phyloP scores from a whole-genome alignment of 2,888 invertebrate genomes.

The Stenichneumon culpator region DNA sequence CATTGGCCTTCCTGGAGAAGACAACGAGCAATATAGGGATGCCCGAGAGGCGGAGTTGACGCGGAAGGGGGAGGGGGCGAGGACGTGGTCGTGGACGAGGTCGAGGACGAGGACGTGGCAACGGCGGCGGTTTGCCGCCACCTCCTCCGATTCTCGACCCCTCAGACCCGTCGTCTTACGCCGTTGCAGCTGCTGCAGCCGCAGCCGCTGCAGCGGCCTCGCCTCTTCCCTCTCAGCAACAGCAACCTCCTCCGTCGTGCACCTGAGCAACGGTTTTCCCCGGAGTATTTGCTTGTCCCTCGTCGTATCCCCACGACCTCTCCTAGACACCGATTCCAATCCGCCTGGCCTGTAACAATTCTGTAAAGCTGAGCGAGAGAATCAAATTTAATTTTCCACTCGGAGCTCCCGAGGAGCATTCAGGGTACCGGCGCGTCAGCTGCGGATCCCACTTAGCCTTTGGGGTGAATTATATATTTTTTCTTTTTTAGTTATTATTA shows the following conservation, averaged over 20 bases:
- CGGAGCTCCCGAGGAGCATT: conserved; percentile 36
- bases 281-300: conserved; percentile 42
- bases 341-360: neutral
- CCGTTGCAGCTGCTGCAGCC: conserved; percentile 80
- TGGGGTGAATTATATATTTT: conserved; percentile 22
- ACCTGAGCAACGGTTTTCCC: conserved; percentile 73
- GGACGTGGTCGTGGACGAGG: conserved; percentile 91
- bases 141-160: conserved; percentile 82
- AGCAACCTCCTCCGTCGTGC: conserved; percentile 82
- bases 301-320: neutral
- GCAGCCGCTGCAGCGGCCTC: conserved; percentile 81
- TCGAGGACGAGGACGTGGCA: conserved; percentile 92
- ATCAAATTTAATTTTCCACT: conserved; percentile 32
- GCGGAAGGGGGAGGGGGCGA: conserved; percentile 94
- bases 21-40: conserved; percentile 96
- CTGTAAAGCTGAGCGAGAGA: conserved; percentile 27
- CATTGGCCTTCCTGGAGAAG: conserved; percentile 95
- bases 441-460: conserved; percentile 2
- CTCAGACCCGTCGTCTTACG: conserved; percentile 83
- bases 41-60: conserved; percentile 94
- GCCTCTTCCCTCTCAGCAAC: conserved; percentile 84
- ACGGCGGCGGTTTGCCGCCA: conserved; percentile 83
- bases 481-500: neutral
- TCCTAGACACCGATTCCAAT: conserved; percentile 21
- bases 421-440: conserved; percentile 48